A percentile compares a stretch with the other conserved stretches of the same genome.
phyloP scores from a whole-genome alignment of 2,113 vertebrate species.

The Zosterops borbonicus region DNA sequence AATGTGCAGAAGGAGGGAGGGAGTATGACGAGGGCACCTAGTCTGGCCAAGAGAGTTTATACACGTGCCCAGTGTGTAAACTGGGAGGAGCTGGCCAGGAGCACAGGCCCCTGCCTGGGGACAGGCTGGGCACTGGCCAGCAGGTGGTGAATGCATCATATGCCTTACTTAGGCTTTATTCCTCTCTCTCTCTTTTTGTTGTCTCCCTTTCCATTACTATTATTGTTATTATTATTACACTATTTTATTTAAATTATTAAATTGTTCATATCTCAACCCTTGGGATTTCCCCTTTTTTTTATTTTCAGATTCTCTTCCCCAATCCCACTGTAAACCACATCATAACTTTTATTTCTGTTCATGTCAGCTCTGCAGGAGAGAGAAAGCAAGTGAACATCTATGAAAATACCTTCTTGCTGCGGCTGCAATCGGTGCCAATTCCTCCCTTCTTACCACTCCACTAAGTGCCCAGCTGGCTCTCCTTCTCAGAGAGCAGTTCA shows the following conservation, averaged over 20 bases:
- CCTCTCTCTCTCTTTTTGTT: not conserved
- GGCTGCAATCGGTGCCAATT: not conserved
- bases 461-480: not conserved
- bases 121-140: not conserved
- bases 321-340: not conserved
- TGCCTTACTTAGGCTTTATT: not conserved
- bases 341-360: not conserved
- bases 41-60: not conserved
- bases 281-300: not conserved
- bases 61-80: not conserved
- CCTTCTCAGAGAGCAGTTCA: not conserved
- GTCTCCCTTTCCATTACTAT: not conserved
- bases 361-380: not conserved
- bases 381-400: not conserved
- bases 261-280: not conserved
- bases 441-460: not conserved
- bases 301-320: not conserved
- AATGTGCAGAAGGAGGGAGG: not conserved
- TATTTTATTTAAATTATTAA: not conserved
- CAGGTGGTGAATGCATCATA: not conserved
- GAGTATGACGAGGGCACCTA: not conserved
- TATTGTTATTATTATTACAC: not conserved
- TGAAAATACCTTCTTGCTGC: not conserved
- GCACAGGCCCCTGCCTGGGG: rapidly evolving
- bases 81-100: not conserved